These are phyloP conservation scores for Drosophila suzukii DNA, from an alignment of 1,140 invertebrate species.

Conservation along the genomic window DNA sequence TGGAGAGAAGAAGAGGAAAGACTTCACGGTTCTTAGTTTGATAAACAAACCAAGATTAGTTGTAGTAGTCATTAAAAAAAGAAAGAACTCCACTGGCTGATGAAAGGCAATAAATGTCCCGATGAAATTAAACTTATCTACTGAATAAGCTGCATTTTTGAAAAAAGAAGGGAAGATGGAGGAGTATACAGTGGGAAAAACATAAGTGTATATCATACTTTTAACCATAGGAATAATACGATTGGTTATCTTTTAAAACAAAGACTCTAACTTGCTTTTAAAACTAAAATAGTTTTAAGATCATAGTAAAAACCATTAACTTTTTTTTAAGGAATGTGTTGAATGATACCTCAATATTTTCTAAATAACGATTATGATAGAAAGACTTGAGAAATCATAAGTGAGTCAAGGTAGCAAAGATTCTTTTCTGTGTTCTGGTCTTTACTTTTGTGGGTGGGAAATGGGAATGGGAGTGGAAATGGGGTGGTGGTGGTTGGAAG, in stretches of 20 bases:
- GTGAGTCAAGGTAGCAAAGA: too few species aligned
- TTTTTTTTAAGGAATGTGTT: too few species aligned
- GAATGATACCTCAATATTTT: too few species aligned
- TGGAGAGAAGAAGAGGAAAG: neutral
- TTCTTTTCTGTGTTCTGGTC: neutral
- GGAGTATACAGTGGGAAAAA: neutral
- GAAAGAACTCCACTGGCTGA: conserved; percentile 38
- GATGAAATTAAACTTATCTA: conserved; percentile 68
- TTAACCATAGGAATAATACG: too few species aligned
- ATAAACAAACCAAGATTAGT: conserved; percentile 70
- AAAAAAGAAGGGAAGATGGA: conserved; percentile 15
- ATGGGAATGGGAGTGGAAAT: neutral
- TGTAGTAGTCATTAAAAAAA: conserved; percentile 17
- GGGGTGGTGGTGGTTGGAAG: neutral
- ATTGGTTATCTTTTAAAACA: too few species aligned
- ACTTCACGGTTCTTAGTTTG: conserved; percentile 31
- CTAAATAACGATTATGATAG: too few species aligned
- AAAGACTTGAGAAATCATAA: too few species aligned
- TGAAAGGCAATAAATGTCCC: conserved; percentile 64
- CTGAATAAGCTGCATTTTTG: conserved; percentile 42
- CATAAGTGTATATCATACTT: too few species aligned
- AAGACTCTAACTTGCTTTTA: too few species aligned
- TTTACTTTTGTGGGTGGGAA: neutral
- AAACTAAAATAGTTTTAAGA: too few species aligned
- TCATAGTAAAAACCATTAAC: too few species aligned